Conservation (phyloP, 2,888 invertebrate species). For the Anoncus sp. region DNA sequence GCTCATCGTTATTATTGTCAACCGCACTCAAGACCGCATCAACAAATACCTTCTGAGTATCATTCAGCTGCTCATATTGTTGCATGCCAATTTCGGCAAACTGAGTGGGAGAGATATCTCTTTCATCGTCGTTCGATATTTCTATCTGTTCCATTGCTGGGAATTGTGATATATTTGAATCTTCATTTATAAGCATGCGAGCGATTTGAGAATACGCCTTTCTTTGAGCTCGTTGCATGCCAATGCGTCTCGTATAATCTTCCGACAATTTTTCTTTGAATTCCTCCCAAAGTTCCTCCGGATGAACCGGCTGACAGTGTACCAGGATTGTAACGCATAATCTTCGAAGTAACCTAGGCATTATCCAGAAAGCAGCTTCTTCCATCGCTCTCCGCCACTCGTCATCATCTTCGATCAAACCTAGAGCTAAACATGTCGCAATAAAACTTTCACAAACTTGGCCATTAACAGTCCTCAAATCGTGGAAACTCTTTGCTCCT, state of each 20-base stretch:
- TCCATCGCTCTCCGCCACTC: constrained; percentile 60
- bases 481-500: constrained; percentile 71
- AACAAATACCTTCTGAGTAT: constrained; percentile 69
- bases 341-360: constrained; percentile 69
- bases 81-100: constrained; percentile 27
- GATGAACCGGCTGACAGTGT: constrained; percentile 67
- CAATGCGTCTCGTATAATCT: constrained; percentile 42
- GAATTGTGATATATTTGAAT: constrained; percentile 36
- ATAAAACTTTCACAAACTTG: constrained; percentile 59
- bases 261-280: constrained; percentile 62
- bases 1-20: constrained; percentile 12
- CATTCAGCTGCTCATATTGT: constrained; percentile 43
- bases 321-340: constrained; percentile 72
- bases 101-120: constrained; percentile 2
- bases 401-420: constrained; percentile 72
- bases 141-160: constrained; percentile 49
- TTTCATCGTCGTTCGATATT: constrained; percentile 31
- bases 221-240: constrained; percentile 23
- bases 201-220: constrained; percentile 45
- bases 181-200: constrained; percentile 47
- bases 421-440: constrained; percentile 69
- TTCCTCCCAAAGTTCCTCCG: constrained; percentile 68
- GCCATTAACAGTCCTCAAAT: constrained; percentile 71
- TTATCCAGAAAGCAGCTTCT: constrained; percentile 58
- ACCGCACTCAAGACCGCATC: constrained; percentile 71